Conservation (phyloP, 2,888 invertebrate species). For the Drosophila meridionalis region DNA sequence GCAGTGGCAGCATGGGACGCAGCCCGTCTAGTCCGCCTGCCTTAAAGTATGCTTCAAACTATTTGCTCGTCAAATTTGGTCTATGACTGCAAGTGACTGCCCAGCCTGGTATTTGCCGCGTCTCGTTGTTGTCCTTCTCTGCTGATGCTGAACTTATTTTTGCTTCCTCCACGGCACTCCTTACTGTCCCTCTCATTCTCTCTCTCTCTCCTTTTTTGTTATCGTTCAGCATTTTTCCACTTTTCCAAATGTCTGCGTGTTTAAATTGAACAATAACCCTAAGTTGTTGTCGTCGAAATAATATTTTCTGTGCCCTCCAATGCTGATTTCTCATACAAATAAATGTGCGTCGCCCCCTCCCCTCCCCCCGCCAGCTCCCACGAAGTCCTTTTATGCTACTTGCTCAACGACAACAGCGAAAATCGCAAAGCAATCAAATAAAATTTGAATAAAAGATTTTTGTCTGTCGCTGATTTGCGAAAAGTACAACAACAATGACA, state of each 20-base stretch:
- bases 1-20: conserved; percentile 30
- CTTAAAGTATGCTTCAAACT: conserved; percentile 62
- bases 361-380: conserved; percentile 7
- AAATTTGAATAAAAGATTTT: conserved; percentile 83
- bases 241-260: conserved; percentile 70
- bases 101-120: conserved; percentile 31
- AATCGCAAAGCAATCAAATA: conserved; percentile 83
- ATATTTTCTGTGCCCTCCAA: conserved; percentile 75
- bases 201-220: conserved; percentile 8
- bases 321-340: conserved; percentile 74
- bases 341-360: conserved; percentile 47
- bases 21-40: conserved; percentile 5
- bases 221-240: conserved; percentile 52
- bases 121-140: conserved; percentile 41
- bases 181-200: background rate
- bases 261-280: conserved; percentile 80
- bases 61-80: conserved; percentile 63
- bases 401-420: conserved; percentile 62
- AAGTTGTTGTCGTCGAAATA: conserved; percentile 80
- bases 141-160: conserved; percentile 34
- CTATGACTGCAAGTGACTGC: conserved; percentile 69
- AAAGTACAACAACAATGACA: conserved; percentile 60
- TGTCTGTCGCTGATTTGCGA: conserved; percentile 81
- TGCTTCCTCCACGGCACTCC: background rate
- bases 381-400: conserved; percentile 33